These are phyloP conservation scores for Conchocele bisecta DNA, from an alignment of 2,888 invertebrate genomes.

Conservation along the genomic window DNA sequence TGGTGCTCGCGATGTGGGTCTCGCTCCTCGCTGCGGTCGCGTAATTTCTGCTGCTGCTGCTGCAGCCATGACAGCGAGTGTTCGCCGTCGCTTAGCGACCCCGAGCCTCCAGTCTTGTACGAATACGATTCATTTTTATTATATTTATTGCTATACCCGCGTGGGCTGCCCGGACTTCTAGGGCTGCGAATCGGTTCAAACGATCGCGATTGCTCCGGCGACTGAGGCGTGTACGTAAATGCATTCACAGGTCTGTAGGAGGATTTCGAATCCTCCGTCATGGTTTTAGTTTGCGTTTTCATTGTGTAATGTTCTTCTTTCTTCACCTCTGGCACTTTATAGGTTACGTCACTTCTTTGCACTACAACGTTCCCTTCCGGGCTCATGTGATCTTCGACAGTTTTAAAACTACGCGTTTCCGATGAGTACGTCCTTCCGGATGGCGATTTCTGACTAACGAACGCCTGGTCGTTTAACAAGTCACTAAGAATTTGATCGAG, in stretches of 20 bases:
- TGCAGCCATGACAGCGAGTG: slow-evolving; percentile 78
- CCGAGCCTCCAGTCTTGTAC: slow-evolving; percentile 67
- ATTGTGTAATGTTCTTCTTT: slow-evolving; percentile 72
- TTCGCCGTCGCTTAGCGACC: slow-evolving; percentile 62
- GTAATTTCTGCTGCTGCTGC: slow-evolving; percentile 80
- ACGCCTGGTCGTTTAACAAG: slow-evolving; percentile 78
- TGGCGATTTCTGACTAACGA: slow-evolving; percentile 65
- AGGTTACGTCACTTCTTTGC: slow-evolving; percentile 74
- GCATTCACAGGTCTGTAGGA: slow-evolving; percentile 69
- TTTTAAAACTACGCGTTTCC: slow-evolving; percentile 68
- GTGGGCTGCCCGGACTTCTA: slow-evolving; percentile 49
- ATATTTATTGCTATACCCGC: slow-evolving; percentile 72
- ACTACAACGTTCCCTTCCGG: slow-evolving; percentile 70
- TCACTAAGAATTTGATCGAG: slow-evolving; percentile 81
- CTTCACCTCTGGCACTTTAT: slow-evolving; percentile 71
- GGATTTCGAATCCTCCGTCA: slow-evolving; percentile 56
- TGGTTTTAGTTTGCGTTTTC: slow-evolving; percentile 64
- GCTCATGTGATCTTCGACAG: slow-evolving; percentile 65
- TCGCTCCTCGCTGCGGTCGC: slow-evolving; percentile 64
- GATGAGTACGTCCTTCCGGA: slow-evolving; percentile 60
- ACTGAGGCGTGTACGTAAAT: slow-evolving; percentile 75
- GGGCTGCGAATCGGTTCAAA: slow-evolving; percentile 57
- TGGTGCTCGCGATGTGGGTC: slow-evolving; percentile 68
- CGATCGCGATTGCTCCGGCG: slow-evolving; percentile 59
- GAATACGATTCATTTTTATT: slow-evolving; percentile 56